Evolutionary conservation across 2,113 vertebrate genomes (phyloP).

Genomic region (Vombatus ursinus): DNA sequence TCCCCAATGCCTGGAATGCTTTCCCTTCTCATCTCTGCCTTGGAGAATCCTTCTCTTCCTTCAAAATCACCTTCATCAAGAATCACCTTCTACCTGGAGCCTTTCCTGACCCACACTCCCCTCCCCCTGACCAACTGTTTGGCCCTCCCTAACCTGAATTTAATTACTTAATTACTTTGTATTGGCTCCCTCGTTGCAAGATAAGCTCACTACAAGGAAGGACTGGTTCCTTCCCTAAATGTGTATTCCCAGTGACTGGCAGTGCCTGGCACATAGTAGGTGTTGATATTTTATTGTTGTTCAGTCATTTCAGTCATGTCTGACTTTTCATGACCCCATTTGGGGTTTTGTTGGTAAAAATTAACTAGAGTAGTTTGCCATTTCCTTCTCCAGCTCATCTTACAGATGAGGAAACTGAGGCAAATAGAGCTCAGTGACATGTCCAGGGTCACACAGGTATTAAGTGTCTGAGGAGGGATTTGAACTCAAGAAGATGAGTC

Average conservation of each 20-base stretch:
- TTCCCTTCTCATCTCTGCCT: not conserved
- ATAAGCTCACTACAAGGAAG: not conserved
- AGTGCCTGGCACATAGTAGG: not conserved
- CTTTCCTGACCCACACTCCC: not conserved
- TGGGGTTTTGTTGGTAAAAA: not conserved
- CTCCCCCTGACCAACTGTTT: too few relatives aligned
- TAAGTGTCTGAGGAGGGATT: not conserved
- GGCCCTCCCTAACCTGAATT: not conserved
- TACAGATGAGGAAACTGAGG: not conserved
- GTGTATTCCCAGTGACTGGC: not conserved
- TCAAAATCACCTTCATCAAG: not conserved
- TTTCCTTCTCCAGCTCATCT: not conserved
- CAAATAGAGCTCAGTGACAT: not conserved
- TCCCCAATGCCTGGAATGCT: not conserved
- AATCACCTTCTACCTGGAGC: not conserved
- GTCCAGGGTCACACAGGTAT: not conserved
- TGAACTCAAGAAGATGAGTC: not conserved
- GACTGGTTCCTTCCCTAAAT: not conserved
- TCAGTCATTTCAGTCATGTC: not conserved
- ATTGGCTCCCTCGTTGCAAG: not conserved
- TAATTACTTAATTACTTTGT: not conserved
- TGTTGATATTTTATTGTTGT: not conserved
- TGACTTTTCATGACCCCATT: not conserved
- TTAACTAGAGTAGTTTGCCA: too few relatives aligned
- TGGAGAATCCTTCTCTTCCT: not conserved